phyloP scores from a whole-genome alignment of 2,888 invertebrate genomes.

The Empis stercorea region DNA sequence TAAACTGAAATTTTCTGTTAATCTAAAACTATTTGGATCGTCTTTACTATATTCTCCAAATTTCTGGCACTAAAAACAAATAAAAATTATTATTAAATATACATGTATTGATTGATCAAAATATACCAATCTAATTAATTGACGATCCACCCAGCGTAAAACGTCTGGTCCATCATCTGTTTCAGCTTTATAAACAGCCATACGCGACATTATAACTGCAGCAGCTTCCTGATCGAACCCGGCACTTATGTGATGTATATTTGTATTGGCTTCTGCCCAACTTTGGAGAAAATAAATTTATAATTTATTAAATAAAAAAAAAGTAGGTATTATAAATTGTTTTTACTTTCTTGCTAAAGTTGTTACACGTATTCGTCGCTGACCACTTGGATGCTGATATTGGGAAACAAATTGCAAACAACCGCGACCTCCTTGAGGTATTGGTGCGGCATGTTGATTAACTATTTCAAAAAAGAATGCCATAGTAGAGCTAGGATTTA shows the following conservation, averaged over 20 bases:
- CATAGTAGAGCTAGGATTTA: slow-evolving; percentile 84
- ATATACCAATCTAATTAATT: slow-evolving; percentile 83
- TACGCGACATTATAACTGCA: slow-evolving; percentile 91
- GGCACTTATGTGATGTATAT: slow-evolving; percentile 80
- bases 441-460: slow-evolving; percentile 86
- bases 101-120: too few species aligned
- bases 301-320: neutral
- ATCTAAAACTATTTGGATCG: slow-evolving; percentile 89
- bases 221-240: slow-evolving; percentile 98
- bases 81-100: neutral
- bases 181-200: slow-evolving; percentile 93
- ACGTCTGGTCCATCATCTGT: slow-evolving; percentile 94
- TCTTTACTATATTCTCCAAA: slow-evolving; percentile 98
- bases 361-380: slow-evolving; percentile 87
- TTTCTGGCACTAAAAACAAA: slow-evolving; percentile 77
- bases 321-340: neutral
- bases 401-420: slow-evolving; percentile 97
- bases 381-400: slow-evolving; percentile 95
- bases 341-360: slow-evolving; percentile 88
- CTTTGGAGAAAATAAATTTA: slow-evolving; percentile 34
- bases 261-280: slow-evolving; percentile 90
- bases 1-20: slow-evolving; percentile 92
- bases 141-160: slow-evolving; percentile 95
- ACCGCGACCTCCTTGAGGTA: slow-evolving; percentile 91
- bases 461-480: slow-evolving; percentile 95